These are phyloP conservation scores for Acrobasis suavella DNA, from an alignment of 2,888 invertebrate genomes.

Conservation along the genomic window DNA sequence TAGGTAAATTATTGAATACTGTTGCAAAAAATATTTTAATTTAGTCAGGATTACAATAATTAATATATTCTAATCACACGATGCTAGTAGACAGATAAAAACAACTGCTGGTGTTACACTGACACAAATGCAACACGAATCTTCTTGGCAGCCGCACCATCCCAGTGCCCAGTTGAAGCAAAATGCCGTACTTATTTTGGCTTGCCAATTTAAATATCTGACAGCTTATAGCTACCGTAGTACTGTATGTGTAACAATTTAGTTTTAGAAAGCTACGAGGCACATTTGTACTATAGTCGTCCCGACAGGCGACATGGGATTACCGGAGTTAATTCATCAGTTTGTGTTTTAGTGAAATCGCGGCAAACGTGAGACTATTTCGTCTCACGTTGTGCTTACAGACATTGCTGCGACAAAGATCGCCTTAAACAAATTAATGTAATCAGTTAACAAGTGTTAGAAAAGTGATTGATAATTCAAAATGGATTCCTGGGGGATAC, in stretches of 20 bases:
- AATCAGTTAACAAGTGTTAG: constrained; percentile 32
- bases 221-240: constrained; percentile 46
- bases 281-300: constrained; percentile 45
- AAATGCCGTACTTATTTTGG: constrained; percentile 82
- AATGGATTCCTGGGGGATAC: constrained; percentile 89
- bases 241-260: constrained; percentile 41
- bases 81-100: constrained; percentile 35
- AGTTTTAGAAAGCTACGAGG: constrained; percentile 43
- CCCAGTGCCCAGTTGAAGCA: constrained; percentile 75
- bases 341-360: constrained; percentile 43
- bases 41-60: too few species aligned
- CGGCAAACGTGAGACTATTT: constrained; percentile 50
- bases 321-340: constrained; percentile 36
- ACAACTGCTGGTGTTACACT: constrained; percentile 43
- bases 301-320: constrained; percentile 46
- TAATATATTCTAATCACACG: too few species aligned
- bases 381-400: constrained; percentile 35
- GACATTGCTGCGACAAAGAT: constrained; percentile 30
- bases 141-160: constrained; percentile 70
- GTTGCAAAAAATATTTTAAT: too few species aligned
- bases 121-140: constrained; percentile 75
- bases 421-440: constrained; percentile 21
- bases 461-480: constrained; percentile 37
- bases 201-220: constrained; percentile 76
- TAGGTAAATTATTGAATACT: too few species aligned